Base-by-base conservation (phyloP, 2,888 invertebrate species). In the Acleris sparsana region DNA sequence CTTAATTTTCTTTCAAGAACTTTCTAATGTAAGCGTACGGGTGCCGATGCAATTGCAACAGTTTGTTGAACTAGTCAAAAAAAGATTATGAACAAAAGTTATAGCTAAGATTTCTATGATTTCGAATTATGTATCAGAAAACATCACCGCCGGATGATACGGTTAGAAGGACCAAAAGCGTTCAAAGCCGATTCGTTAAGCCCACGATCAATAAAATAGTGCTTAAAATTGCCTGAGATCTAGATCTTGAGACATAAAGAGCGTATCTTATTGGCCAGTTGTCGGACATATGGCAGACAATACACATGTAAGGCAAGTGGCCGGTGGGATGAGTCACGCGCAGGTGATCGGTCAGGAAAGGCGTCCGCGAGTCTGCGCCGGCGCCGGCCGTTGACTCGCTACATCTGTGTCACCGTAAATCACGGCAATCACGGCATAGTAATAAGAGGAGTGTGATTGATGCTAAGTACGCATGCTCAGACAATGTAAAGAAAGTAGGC, bases 301-400 rank as follows among this genome's bases (percentile, higher is more conserved):
- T 62, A 53, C 49, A 46, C 61, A 61, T 52, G 56, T 61, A 65
- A 56, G 65, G 65, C 60, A 57, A 57, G 46, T 52, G 51, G 29
- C 16, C 18, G 52, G 43, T 70, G 39, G 39, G 39, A 39, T 39
- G 70, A 70, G 44, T 70, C 70, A 69, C 48, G 65, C 67, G 67
- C 70, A 67, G 65, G 63, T 69, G 67, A 66, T 52, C 62, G 44
- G 65, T 64, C 59, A 53, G 43, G 33, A 55, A 55, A 43, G 61
- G 63, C 63, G 61, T 39, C 68, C 33, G 52, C 39, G 61, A 65
- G 68, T 70, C 70, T 66, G 68, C 62, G 59, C 64, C 56, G 53
- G 55, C 56, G 53, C 58, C 67, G 69, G 63, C 52, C 68, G 60
- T 60, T 64, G 69, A 58, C 70, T 64, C 33, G 44, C 33, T 58